Percentiles rank a stretch among this genome's conserved stretches.
These are phyloP conservation scores for Zootoca vivipara DNA, from an alignment of 2,113 vertebrate species.

Conservation along the genomic window DNA sequence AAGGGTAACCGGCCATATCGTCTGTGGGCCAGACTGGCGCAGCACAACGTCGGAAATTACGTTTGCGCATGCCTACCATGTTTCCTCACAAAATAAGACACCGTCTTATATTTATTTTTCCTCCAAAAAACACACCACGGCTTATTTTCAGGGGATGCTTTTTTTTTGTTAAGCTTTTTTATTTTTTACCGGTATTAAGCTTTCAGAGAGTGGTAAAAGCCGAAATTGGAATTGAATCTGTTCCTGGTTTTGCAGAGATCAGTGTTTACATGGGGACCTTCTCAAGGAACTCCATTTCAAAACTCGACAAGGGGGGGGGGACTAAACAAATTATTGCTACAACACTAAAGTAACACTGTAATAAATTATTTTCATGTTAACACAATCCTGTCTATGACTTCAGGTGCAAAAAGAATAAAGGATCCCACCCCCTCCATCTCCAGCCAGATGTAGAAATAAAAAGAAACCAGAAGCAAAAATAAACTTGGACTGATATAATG, in stretches of 20 bases:
- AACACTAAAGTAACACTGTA: not conserved
- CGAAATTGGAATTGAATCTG: conserved; percentile 1
- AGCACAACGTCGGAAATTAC: too few relatives aligned
- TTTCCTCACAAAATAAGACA: too few relatives aligned
- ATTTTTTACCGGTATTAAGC: too few relatives aligned
- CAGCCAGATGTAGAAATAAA: not conserved
- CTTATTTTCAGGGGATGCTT: too few relatives aligned
- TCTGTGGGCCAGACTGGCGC: too few relatives aligned
- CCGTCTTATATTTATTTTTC: too few relatives aligned
- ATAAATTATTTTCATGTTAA: not conserved
- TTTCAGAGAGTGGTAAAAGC: not conserved
- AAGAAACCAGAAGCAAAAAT: not conserved
- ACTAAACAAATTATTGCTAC: not conserved
- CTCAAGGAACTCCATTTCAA: not conserved
- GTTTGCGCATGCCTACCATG: too few relatives aligned
- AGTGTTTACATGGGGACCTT: not conserved
- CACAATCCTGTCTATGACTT: not conserved
- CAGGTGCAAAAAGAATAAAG: too few relatives aligned
- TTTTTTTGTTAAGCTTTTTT: too few relatives aligned
- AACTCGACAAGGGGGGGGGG: not conserved
- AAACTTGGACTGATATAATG: not conserved
- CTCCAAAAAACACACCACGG: too few relatives aligned
- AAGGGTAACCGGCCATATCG: too few relatives aligned
- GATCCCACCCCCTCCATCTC: too few relatives aligned
- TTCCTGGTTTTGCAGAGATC: not conserved